A percentile compares a stretch with the other conserved stretches of the same genome.
These are phyloP conservation scores for Salvelinus namaycush DNA, from an alignment of 2,113 vertebrate species.

Conservation along the genomic window DNA sequence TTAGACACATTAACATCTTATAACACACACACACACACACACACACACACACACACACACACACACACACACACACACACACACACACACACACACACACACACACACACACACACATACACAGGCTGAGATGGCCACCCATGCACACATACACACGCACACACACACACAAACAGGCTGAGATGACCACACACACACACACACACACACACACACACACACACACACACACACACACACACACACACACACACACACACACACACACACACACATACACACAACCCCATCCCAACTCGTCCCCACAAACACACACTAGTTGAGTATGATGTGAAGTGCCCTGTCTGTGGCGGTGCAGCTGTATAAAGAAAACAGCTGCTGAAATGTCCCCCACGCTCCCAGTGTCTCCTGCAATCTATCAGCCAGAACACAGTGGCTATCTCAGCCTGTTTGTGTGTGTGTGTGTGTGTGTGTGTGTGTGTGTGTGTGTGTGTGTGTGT, in stretches of 20 bases:
- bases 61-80: no score
- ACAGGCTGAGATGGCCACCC: no score
- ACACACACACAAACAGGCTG: background rate
- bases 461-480: no score
- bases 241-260: slow-evolving; percentile 32
- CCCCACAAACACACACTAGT: slow-evolving; percentile 1
- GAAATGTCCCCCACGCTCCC: slow-evolving; percentile 56
- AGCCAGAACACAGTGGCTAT: slow-evolving; percentile 33
- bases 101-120: no score
- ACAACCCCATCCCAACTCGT: slow-evolving; percentile 3
- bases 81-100: no score
- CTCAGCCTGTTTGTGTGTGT: slow-evolving; percentile 1
- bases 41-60: no score
- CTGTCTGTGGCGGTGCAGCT: slow-evolving; percentile 64
- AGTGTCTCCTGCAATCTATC: slow-evolving; percentile 46
- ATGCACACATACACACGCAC: no score
- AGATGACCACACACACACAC: background rate
- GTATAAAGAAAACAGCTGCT: slow-evolving; percentile 75
- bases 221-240: background rate
- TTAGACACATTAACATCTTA: background rate
- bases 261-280: slow-evolving; percentile 27
- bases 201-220: slow-evolving; percentile 29
- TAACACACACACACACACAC: no score
- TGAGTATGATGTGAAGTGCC: slow-evolving; percentile 64
- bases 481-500: no score